Evolutionary conservation across 2,888 invertebrate genomes (phyloP).

Genomic region (Acleris emargana): DNA sequence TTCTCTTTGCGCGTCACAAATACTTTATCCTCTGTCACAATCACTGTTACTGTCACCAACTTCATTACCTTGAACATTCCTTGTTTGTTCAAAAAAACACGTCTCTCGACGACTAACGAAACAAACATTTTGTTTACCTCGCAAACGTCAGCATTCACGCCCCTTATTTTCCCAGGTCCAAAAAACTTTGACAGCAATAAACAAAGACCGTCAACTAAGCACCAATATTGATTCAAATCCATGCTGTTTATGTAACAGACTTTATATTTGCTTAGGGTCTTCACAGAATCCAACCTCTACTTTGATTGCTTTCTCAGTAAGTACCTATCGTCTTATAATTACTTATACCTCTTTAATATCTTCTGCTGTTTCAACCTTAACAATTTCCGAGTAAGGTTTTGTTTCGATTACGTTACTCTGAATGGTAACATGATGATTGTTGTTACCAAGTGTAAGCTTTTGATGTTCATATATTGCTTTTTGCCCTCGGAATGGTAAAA

Average conservation of each 20-base stretch:
- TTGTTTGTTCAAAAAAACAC: background rate
- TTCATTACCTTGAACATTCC: background rate
- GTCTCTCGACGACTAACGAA: conserved; percentile 11
- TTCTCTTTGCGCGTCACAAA: too few relatives aligned
- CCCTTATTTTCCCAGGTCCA: conserved; percentile 9
- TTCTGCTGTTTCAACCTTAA: background rate
- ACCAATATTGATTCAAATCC: conserved; percentile 36
- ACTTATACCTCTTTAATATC: background rate
- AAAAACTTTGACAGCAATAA: conserved; percentile 22
- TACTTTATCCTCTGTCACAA: too few relatives aligned
- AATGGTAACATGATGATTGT: conserved; percentile 18
- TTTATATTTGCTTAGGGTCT: conserved; percentile 46
- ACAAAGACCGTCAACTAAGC: conserved; percentile 24
- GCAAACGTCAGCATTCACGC: conserved; percentile 3
- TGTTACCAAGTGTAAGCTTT: conserved; percentile 31
- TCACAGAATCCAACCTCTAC: conserved; percentile 43
- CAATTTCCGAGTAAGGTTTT: background rate
- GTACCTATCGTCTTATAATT: conserved; percentile 13
- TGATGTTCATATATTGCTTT: conserved; percentile 36
- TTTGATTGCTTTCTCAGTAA: conserved; percentile 44
- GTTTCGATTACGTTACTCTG: conserved; percentile 1
- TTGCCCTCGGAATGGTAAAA: conserved; percentile 12
- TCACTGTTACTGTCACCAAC: too few relatives aligned
- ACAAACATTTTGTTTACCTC: conserved; percentile 14
- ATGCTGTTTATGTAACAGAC: conserved; percentile 6